Evolutionary conservation across 2,888 invertebrate species (phyloP), one percentile per base, ranked within the genome.

Genomic region (Monochamus alternatus): DNA sequence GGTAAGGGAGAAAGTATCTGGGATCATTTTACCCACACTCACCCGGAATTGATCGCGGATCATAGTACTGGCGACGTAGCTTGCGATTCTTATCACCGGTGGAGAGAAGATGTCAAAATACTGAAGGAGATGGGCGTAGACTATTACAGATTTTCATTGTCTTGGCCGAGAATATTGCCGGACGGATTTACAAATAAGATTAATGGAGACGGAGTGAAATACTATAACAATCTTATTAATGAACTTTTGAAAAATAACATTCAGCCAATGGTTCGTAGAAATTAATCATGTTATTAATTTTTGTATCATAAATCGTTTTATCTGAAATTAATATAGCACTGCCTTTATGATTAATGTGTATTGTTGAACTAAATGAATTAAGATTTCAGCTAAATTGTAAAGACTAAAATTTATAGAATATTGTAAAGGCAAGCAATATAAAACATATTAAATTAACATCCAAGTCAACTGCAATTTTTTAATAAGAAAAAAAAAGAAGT

Each of bases 211-310:
- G 96, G 95, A 22, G 90, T 97, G 12, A 89, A 92, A 74, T 95
- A 95, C 88, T 97, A 97, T 87, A 93, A 92, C 83, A 91, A 93
- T 80, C 88, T 97, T 64, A 94, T 96, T 73, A 90, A 95, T 83
- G 94, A 92, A 82, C 90, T 96, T 3, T 79, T 93, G 7, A 68
- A 59, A 30, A 78, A 80, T 65, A 68, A 73, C n/a, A 93, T 95
- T 67, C 84, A 88, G 72, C 93, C 94, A 0, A 85, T 92, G 75
- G 90, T 92, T 10, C 93, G 71, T 75, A 64, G 22, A 10, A 31
- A 9, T 5, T 60, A 31, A 32, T 60, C 12, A 60, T 4, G 10
- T 32, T n/a, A 22, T 22, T 58, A 58, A 8, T 58, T 22, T 12
- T 55, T 14, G n/a, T 22, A 55, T 14, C n/a, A 8, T 22, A 12